Conservation (phyloP, 2,113 vertebrate genomes). For the Chaetura pelagica region DNA sequence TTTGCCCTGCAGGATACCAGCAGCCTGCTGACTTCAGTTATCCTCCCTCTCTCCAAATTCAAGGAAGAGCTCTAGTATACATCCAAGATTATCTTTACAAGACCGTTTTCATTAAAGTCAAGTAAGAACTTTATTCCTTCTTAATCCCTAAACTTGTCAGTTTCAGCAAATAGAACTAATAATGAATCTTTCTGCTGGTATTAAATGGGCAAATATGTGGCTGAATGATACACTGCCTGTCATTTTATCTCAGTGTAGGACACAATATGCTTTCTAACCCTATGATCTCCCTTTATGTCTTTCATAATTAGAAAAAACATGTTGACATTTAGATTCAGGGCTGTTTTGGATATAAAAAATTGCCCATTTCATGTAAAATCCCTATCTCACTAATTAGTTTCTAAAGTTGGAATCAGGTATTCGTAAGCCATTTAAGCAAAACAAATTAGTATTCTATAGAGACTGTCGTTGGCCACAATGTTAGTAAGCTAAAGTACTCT, state of each 20-base stretch:
- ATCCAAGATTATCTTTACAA: not conserved
- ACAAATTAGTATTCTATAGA: constrained; percentile 37
- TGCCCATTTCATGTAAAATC: constrained; percentile 2
- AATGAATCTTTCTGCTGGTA: not conserved
- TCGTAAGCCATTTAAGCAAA: constrained; percentile 52
- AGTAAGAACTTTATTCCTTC: not conserved
- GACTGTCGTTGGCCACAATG: not conserved
- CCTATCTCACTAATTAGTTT: constrained; percentile 50
- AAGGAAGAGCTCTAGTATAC: not conserved
- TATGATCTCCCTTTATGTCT: constrained; percentile 40
- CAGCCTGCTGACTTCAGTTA: not conserved
- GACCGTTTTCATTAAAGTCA: not conserved
- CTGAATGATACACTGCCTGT: constrained; percentile 9
- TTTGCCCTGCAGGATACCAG: not conserved
- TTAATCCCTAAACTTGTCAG: not conserved
- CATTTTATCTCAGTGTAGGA: constrained; percentile 31
- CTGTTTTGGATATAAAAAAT: not conserved
- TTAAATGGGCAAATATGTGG: constrained; percentile 10
- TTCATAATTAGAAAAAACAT: constrained; percentile 48
- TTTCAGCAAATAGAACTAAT: not conserved
- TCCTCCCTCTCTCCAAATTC: not conserved
- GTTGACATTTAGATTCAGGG: constrained; percentile 39
- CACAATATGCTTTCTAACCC: constrained; percentile 24
- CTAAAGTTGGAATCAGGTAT: constrained; percentile 30
- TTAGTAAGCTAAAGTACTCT: not conserved